Base-by-base conservation (phyloP, 2,113 vertebrate species). In the Gadus chalcogrammus region DNA sequence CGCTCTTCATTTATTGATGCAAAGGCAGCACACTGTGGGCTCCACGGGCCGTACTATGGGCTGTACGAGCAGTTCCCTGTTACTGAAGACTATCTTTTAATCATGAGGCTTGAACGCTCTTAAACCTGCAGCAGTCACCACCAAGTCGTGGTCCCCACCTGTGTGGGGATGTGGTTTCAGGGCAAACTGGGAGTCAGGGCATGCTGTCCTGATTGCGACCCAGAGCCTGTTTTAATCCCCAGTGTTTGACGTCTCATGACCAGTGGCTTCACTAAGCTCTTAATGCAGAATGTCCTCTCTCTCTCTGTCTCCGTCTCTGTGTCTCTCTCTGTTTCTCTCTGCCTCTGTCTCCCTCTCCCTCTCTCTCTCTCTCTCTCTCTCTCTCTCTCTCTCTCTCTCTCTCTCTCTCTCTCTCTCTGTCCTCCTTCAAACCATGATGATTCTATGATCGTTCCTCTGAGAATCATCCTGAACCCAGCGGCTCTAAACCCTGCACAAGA, bases 1-100 rank as follows among this genome's bases (percentile, higher is more conserved):
- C 61, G 13, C 58, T 75, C 71, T 78, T 53, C 22, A 89, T 91
- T 84, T 91, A 89, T 87, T 86, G 82, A 91, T 85, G 86, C 42
- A 48, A 48, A 1, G 42, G 42, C 8, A 48, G 42, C 42, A 1
- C 9, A 13, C 67, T 42, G 68, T 69, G 67, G 81, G 81, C 80
- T 80, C 79, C 80, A 84, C 6, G 31, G 4, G 31, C 31, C 6
- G 31, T 35, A 35, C 31, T 35, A 35, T 35, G 31, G 31, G 31
- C 76, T 77, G 66, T 83, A 78, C 67, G 31, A 11, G 75, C 75
- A 70, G 84, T 83, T 73, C 76, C 77, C 55, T n/a, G 42, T 84
- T 73, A 76, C 79, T 68, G 87, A 84, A 69, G 78, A 77, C 76
- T 79, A 9, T 48, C 42, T 48, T 48, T 48, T 48, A 48, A 48